Percentiles rank a stretch among this genome's conserved stretches.
Conservation (phyloP, 2,888 invertebrate genomes). For the Apomyelois bistriatella region DNA sequence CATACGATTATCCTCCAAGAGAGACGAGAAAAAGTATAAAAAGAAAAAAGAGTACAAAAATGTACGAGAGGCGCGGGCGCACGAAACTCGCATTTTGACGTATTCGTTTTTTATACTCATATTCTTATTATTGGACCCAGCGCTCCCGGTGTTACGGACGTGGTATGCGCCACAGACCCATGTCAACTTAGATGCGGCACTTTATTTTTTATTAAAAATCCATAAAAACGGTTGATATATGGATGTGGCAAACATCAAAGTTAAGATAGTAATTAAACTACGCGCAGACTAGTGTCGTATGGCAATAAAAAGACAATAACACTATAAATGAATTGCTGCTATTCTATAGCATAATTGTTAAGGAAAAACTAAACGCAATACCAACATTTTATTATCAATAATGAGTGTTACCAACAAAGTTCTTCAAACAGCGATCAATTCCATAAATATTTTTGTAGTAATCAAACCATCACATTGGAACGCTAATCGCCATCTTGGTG, state of each 20-base stretch:
- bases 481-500: constrained; percentile 44
- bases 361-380: constrained; percentile 11
- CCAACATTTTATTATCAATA: constrained; percentile 12
- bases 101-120: constrained; percentile 74
- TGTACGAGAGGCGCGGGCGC: constrained; percentile 43
- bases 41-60: constrained; percentile 46
- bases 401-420: constrained; percentile 21
- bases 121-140: constrained; percentile 75
- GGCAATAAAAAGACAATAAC: background rate
- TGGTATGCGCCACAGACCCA: constrained; percentile 70
- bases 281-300: too few relatives aligned
- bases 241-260: background rate
- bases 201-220: constrained; percentile 14
- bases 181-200: constrained; percentile 38
- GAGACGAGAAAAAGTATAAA: constrained; percentile 37
- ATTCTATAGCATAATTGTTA: constrained; percentile 7
- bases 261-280: background rate
- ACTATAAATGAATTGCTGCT: constrained; percentile 8
- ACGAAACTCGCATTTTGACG: constrained; percentile 64
- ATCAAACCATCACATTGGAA: constrained; percentile 66
- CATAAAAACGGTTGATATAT: background rate
- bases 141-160: constrained; percentile 79
- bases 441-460: constrained; percentile 66
- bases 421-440: constrained; percentile 43
- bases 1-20: constrained; percentile 64